Conservation (phyloP, 2,888 invertebrate genomes). For the Stictocephala bisonia region DNA sequence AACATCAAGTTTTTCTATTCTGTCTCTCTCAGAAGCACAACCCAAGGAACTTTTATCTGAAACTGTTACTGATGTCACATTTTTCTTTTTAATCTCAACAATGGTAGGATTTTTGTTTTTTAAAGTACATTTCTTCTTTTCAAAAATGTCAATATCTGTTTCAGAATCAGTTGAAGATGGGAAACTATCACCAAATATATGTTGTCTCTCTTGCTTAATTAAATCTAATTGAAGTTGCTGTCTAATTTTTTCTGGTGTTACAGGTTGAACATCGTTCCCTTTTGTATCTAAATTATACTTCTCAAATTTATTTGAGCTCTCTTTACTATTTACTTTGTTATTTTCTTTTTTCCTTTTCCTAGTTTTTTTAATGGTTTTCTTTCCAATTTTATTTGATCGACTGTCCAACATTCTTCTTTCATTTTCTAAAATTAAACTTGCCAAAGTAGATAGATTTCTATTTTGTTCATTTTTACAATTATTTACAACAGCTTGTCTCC, state of each 20-base stretch:
- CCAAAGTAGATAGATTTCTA: slow-evolving; percentile 3
- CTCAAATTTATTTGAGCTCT: no score
- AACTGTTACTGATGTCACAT: no score
- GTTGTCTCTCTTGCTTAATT: slow-evolving; percentile 9
- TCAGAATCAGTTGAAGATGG: slow-evolving; percentile 12
- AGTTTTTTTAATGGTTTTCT: no score
- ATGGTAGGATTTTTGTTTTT: neutral
- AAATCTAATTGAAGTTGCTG: slow-evolving; percentile 23
- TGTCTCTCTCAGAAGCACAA: no score
- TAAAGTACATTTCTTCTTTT: slow-evolving; percentile 2
- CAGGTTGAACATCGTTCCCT: neutral
- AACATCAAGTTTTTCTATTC: no score
- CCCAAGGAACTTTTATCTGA: no score
- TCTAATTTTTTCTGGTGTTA: slow-evolving; percentile 20
- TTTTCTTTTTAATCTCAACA: neutral
- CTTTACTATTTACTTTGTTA: no score
- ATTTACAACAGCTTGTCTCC: neutral
- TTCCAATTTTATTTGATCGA: neutral
- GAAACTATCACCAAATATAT: slow-evolving; percentile 17
- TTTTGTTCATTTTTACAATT: neutral
- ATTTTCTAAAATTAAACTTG: slow-evolving; percentile 14
- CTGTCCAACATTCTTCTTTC: neutral
- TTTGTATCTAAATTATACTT: neutral
- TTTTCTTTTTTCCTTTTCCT: no score
- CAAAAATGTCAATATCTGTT: slow-evolving; percentile 10